Evolutionary conservation across 2,888 invertebrate species (phyloP), one percentile per base, ranked within the genome.

Genomic region (Trisateles emortualis): DNA sequence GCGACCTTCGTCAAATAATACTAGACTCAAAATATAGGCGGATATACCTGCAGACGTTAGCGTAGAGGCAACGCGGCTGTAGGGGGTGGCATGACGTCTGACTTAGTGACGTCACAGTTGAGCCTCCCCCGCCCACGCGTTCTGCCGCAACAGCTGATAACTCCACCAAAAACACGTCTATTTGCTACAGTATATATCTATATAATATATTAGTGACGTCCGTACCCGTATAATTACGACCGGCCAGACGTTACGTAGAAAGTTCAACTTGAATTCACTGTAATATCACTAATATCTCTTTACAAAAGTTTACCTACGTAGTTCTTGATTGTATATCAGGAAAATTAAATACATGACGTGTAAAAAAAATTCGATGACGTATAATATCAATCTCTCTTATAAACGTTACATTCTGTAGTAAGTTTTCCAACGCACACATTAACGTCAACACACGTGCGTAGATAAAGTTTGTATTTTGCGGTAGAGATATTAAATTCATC

Each of bases 11-110:
- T 48, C 47, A 51, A 52, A 67, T 49, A 45, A 53, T 64, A 55
- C 59, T 52, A 57, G 51, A 65, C 30, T 38, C 52, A 45, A 45
- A 65, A 54, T 52, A 60, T 38, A 53, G 53, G 39, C 52, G 56
- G 49, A 58, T 63, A 53, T 57, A 72, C 68, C 68, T 66, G 64
- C 65, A 71, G 61, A 65, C 64, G 54, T 39, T 47, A 44, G 26
- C 53, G 47, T 52, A 64, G 41, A 43, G 52, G 56, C 39, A 53
- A 64, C 38, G 52, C 46, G n/a, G n/a, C n/a, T n/a, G n/a, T 35
- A 46, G 33, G 24, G 64, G 74, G 80, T 85, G 85, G 79, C 67
- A 82, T 75, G 92, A 88, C 84, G 85, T 81, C 74, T 79, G 62
- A 58, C 35, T 33, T 10, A 22, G 65, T 78, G 81, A 80, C 85